These are phyloP conservation scores for Chironomus striatipennis DNA, from an alignment of 1,140 invertebrate species.

Conservation along the genomic window DNA sequence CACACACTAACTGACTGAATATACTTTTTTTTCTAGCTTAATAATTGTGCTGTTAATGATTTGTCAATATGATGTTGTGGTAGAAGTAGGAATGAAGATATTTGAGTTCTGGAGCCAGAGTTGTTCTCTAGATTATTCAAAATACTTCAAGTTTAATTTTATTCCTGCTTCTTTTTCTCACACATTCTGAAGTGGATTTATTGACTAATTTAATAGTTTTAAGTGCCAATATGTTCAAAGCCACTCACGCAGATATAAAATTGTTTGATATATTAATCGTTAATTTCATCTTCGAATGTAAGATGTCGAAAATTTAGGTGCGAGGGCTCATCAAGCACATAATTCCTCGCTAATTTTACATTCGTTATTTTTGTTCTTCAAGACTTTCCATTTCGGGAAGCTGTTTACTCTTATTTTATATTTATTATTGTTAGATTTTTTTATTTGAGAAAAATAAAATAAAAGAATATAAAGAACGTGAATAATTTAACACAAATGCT, in stretches of 20 bases:
- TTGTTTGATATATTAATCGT: not conserved
- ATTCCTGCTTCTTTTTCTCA: too few species aligned
- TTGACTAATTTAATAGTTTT: not conserved
- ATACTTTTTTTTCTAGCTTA: not conserved
- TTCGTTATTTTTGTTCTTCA: not conserved
- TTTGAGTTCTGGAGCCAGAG: too few species aligned
- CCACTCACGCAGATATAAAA: not conserved
- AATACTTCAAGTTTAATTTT: too few species aligned
- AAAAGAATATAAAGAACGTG: not conserved
- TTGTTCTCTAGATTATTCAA: too few species aligned
- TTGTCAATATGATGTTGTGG: too few species aligned
- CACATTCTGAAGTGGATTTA: not conserved
- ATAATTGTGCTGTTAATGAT: too few species aligned
- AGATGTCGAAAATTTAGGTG: not conserved
- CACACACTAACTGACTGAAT: not conserved
- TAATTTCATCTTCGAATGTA: too few species aligned
- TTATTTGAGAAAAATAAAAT: too few species aligned
- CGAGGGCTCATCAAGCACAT: not conserved
- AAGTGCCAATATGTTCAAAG: not conserved
- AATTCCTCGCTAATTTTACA: not conserved
- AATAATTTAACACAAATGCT: not conserved
- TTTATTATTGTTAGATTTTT: too few species aligned
- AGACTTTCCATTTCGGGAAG: not conserved
- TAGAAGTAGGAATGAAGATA: too few species aligned
- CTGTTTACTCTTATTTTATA: slow-evolving; percentile 1